Base-by-base conservation (phyloP, 2,797 vertebrate species). In the Chaetodon trifasciatus region DNA sequence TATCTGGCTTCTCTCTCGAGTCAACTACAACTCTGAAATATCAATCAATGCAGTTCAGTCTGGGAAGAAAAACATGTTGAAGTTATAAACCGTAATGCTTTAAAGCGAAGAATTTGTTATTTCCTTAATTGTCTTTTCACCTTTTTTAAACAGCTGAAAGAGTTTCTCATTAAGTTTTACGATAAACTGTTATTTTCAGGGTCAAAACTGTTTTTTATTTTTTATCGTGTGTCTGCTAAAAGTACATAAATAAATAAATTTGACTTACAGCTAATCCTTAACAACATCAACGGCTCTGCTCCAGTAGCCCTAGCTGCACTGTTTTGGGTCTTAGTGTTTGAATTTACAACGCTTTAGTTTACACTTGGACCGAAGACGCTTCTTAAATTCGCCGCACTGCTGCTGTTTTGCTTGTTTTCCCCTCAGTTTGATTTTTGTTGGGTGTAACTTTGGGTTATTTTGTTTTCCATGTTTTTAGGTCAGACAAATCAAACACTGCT, bases 401-500 rank as follows among this genome's bases (percentile, higher is more conserved):
- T 44, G 4, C 32, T 64, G 8, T 12, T 3, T 24, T 23, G 23
- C 44, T 23, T 10, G 21, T 28, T 37, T 56, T 3, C 32, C 5
- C 44, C 42, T 19, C 15, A 1, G 42, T 19, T 47, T 32, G 47
- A 61, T 37, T 46, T 52, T 47, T 32, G 2, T 40, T 61, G 15
- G 10, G 17, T 37, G 53, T 5, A 6, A 60, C 58, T 80, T 39
- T 17, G 16, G 63, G 28, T 40, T 12, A 4, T 19, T 50, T 39
- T 42, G 28, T 78, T 73, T 32, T 74, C 24, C 63, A 53, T 58
- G 28, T 74, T 57, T 80, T 39, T 6, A 62, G 46, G 37, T 74
- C 66, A 78, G 28, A 70, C 11, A 63, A 53, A 81, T 72, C 72
- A 85, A 72, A 81, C 8, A 1, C 79, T 65, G 52, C 32, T 15